Base-by-base conservation (phyloP, 2,797 vertebrate species). In the Onychomys leucogaster region DNA sequence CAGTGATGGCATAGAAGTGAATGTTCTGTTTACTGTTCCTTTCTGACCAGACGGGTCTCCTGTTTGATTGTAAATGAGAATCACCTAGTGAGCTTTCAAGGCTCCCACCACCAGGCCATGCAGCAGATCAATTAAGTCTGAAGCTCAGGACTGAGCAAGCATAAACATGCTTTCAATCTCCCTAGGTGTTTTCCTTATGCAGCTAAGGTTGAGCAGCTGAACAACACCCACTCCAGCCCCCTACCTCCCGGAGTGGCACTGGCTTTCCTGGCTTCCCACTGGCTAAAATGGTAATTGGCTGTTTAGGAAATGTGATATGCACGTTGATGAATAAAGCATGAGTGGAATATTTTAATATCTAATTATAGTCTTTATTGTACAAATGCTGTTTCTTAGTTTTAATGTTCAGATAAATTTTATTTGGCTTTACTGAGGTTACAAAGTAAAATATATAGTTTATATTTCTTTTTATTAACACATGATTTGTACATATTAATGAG, bases 311-410 rank as follows among this genome's bases (percentile, higher is more conserved):
- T 85, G 57, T 67, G 37, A n/a, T 84, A 11, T n/a, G 2, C 63
- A 65, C 1, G 29, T 37, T 93, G 32, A 98, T 7, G 37, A 94
- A 93, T 89, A 93, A 96, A 93, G 41, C 8, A 46, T 57, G 75
- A 43, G 41, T 5, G 12, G 65, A 89, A 90, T 80, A 55, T 76
- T 94, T 90, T 43, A 83, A 37, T 91, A 69, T 41, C 75, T 83
- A 13, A 71, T 81, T 85, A 83, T 16, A 69, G 23, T 59, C 41
- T 81, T 85, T 89, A 67, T 87, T 77, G 85, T 83, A 81, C 52
- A 92, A 82, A 92, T 73, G 34, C 21, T 73, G 46, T 84, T 89
- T 96, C 57, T 94, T 94, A 46, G 5, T 82, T 94, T 87, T 94
- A 90, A 88, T 32, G 49, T 81, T 76, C 85, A 14, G 76, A 71